Base-by-base conservation (phyloP, 2,113 vertebrate genomes). In the Pyxicephalus adspersus region DNA sequence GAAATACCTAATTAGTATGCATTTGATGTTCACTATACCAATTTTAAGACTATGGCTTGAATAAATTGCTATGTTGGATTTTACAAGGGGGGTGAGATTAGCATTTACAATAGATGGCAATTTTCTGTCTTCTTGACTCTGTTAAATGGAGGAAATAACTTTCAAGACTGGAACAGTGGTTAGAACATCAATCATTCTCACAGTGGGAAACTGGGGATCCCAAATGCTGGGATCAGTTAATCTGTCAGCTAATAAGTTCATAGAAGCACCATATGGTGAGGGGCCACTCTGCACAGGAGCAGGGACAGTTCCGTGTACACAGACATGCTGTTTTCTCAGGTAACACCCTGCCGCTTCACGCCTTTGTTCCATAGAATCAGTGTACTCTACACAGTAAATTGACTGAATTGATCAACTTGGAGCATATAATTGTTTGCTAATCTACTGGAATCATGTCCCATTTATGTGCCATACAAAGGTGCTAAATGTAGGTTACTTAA, bases 181-280 rank as follows among this genome's bases (percentile, higher is more conserved):
- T 93, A 97, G 93, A 89, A 91, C 92, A 95, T 95, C 95, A 96
- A 89, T 97, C 95, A 96, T 84, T 84, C 90, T 93, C 94, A 92
- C 93, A 96, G 94, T 92, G 95, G 92, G 94, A 95, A 95, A 90
- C 90, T 89, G 90, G 91, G 88, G 84, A 90, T 91, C 89, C 89
- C 88, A 90, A 93, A 88, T 86, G 90, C 91, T 87, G 91, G 90
- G 94, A 95, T 94, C 94, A 92, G 93, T 96, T 98, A 97, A 97
- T 97, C 96, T 91, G 31, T 88, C 89, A 93, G 92, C 94, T 96
- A 96, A 96, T 96, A 96, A 96, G 91, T 96, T 97, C 96, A 96
- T 94, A 95, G 94, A 94, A 93, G 94, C 94, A 95, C 96, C 96
- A 95, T 96, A 96, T 96, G 95, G 95, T 73, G 91, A 90, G 74